phyloP scores from a whole-genome alignment of 2,797 vertebrate species.

The Mormyrus hasselquistii region DNA sequence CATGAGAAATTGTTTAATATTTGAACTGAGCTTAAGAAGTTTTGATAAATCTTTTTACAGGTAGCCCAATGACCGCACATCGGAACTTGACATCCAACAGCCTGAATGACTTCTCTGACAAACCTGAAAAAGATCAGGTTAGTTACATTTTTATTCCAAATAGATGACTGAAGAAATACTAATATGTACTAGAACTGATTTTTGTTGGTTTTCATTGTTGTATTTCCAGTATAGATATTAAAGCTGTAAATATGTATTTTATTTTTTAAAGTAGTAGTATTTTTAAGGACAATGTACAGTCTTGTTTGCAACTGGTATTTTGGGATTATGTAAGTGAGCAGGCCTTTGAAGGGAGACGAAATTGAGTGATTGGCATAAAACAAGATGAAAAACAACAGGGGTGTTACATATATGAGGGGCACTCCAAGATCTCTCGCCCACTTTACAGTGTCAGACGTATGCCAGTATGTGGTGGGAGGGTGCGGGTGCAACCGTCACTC shows the following conservation, averaged over 20 bases:
- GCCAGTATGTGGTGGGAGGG: neutral
- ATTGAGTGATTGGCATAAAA: neutral
- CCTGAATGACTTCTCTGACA: slow-evolving; percentile 92
- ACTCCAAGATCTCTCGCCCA: neutral
- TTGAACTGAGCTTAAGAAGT: neutral
- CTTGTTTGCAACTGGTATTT: neutral
- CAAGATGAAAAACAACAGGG: neutral
- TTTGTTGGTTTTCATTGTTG: neutral
- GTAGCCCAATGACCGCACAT: slow-evolving; percentile 81
- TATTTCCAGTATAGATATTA: neutral
- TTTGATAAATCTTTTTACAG: slow-evolving; percentile 53
- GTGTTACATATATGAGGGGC: neutral
- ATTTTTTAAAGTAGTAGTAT: neutral
- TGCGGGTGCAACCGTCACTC: neutral
- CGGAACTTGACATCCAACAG: slow-evolving; percentile 93
- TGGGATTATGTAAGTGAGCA: neutral
- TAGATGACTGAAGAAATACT: neutral
- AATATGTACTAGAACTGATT: neutral
- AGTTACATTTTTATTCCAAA: slow-evolving; percentile 27
- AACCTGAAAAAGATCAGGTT: slow-evolving; percentile 97
- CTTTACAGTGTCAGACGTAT: neutral
- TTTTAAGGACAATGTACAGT: neutral
- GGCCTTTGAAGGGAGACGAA: neutral
- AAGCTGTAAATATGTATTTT: neutral
- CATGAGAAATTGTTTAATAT: neutral